Evolutionary conservation across 2,888 invertebrate species (phyloP).

Genomic region (Spatulosminthurus flaviceps): DNA sequence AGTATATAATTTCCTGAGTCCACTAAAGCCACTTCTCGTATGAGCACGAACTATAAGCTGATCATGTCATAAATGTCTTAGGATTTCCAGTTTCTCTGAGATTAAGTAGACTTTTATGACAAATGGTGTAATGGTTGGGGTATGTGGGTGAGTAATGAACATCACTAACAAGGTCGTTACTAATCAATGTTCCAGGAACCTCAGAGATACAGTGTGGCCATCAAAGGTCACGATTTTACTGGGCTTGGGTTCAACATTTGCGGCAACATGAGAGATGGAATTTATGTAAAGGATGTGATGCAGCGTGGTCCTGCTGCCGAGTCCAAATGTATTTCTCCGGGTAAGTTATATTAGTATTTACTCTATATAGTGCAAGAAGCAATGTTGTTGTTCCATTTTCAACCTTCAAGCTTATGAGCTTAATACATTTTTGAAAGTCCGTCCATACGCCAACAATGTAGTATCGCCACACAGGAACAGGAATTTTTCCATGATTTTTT

Average conservation of each 20-base stretch:
- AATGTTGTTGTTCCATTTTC: too few species aligned
- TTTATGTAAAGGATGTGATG: constrained; percentile 85
- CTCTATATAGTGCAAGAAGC: too few species aligned
- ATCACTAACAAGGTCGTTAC: constrained; percentile 5
- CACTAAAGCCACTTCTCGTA: too few species aligned
- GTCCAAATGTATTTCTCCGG: constrained; percentile 81
- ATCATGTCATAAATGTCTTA: constrained; percentile 3
- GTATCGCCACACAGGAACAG: too few species aligned
- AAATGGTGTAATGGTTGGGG: neutral
- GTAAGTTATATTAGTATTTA: constrained; percentile 67
- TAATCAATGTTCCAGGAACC: constrained; percentile 68
- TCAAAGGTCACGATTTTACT: constrained; percentile 87
- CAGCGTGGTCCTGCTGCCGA: constrained; percentile 89
- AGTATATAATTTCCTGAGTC: too few species aligned
- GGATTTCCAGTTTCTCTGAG: constrained; percentile 6
- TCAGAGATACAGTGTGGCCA: constrained; percentile 74
- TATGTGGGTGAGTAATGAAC: constrained; percentile 18
- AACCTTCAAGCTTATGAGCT: too few species aligned
- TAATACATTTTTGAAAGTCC: too few species aligned
- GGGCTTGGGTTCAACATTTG: constrained; percentile 87
- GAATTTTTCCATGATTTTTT: neutral
- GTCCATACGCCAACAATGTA: too few species aligned
- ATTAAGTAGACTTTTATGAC: constrained; percentile 10
- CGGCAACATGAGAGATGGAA: constrained; percentile 91
- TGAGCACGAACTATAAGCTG: constrained; percentile 13